Base-by-base conservation (phyloP, 37 sponge, comb jelly and placozoan genomes). In the Tethya wilhelma region DNA sequence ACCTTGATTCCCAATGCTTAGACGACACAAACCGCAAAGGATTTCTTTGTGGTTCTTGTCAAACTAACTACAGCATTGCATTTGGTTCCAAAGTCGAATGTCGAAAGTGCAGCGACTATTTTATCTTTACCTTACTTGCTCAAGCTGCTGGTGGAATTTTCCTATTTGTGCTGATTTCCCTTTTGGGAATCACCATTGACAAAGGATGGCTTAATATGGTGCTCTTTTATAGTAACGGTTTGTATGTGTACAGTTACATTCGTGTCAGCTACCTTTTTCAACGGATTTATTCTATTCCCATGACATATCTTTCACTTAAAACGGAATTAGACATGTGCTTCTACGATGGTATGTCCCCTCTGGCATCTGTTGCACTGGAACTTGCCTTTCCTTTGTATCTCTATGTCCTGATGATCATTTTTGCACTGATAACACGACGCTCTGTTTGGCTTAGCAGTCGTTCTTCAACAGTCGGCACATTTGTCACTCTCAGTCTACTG, bases 351-450 rank as follows among this genome's bases (percentile, higher is more conserved):
- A 63, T 86, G 79, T 39, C 29, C 8, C 9, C 86, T 25, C 33
- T 86, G 65, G 42, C 74, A 4, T 55, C 40, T 26, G 45, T 32
- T 8, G 73, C 64, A 12, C 64, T 86, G 7, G 57, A 78, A 33
- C 44, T 86, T 29, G 53, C 71, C 0, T 86, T 86, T 33, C 79
- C 79, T 6, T 22, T 45, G 19, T 86, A 86, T 73, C 55, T 86
- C 29, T 69, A 34, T 29, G n/a, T 73, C n/a, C 71, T 86, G 0
- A 53, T 73, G 67, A 12, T 62, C 20, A 23, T 57, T 29, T 63
- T 59, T 19, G 60, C 38, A 12, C 23, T 64, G 17, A 7, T 78
- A 8, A n/a, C n/a, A n/a, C n/a, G n/a, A n/a, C 22, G 33, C n/a
- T 5, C 8, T 1, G 14, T 28, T 53, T 22, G 23, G 30, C 42